These are phyloP conservation scores for Linnaemya tessellans DNA, from an alignment of 2,888 invertebrate species.

Conservation along the genomic window DNA sequence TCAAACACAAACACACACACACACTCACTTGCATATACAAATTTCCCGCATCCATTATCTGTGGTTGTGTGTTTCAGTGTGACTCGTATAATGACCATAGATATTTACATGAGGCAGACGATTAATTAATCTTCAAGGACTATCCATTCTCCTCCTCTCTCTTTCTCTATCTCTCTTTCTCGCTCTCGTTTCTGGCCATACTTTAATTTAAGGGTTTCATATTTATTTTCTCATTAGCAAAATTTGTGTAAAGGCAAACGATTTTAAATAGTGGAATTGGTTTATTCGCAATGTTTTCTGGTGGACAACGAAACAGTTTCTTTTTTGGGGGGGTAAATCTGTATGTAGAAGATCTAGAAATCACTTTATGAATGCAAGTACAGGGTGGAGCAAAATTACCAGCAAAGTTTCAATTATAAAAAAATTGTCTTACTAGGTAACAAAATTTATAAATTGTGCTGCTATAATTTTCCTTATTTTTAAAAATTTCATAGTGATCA, in stretches of 20 bases:
- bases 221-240: slow-evolving; percentile 74
- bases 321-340: background rate
- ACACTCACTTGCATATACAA: slow-evolving; percentile 26
- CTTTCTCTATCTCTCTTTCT: background rate
- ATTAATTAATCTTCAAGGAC: slow-evolving; percentile 83
- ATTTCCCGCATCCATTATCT: slow-evolving; percentile 66
- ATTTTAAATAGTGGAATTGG: background rate
- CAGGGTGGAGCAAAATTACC: no score
- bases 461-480: no score
- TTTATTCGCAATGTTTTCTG: background rate
- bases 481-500: no score
- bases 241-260: slow-evolving; percentile 59
- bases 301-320: background rate
- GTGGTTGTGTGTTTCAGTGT: slow-evolving; percentile 30
- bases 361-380: slow-evolving; percentile 1
- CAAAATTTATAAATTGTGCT: no score
- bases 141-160: slow-evolving; percentile 40
- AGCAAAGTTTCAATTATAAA: no score
- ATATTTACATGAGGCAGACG: slow-evolving; percentile 79
- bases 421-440: no score
- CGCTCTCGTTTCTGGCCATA: background rate
- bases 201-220: slow-evolving; percentile 77
- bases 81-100: slow-evolving; percentile 57
- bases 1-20: slow-evolving; percentile 9
- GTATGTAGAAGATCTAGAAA: slow-evolving; percentile 13